These are phyloP conservation scores for Sebastes iracundus DNA, from an alignment of 2,797 vertebrate genomes.

Conservation along the genomic window DNA sequence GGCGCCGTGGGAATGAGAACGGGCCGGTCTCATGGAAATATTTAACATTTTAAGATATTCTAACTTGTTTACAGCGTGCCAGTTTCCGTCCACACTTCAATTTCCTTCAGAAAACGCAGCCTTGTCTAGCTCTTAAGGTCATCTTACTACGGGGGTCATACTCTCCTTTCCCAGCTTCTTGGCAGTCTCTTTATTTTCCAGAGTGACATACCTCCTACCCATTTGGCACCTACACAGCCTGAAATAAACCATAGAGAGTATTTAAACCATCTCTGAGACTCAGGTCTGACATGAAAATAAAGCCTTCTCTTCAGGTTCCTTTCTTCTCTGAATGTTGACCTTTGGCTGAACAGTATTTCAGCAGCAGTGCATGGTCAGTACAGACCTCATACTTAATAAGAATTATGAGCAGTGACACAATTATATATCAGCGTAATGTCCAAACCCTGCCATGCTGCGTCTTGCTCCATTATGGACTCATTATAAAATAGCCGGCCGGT, in stretches of 20 bases:
- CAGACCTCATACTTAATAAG: conserved; percentile 48
- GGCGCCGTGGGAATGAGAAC: too few relatives aligned
- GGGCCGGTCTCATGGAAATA: neutral
- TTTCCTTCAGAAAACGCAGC: neutral
- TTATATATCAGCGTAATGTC: conserved; percentile 36
- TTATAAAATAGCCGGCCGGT: conserved; percentile 40
- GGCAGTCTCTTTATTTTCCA: conserved; percentile 39
- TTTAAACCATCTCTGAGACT: conserved; percentile 34
- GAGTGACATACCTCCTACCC: conserved; percentile 24
- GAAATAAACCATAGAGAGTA: conserved; percentile 44
- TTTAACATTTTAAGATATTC: neutral
- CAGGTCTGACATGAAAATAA: conserved; percentile 39
- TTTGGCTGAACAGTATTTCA: conserved; percentile 50
- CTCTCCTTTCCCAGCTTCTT: conserved; percentile 21
- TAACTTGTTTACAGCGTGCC: neutral
- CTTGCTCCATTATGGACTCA: conserved; percentile 45
- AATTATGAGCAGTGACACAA: conserved; percentile 59
- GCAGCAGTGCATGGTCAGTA: conserved; percentile 43
- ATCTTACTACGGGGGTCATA: conserved; percentile 22
- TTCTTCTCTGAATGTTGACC: conserved; percentile 39
- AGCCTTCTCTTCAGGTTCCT: conserved; percentile 16
- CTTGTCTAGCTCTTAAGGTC: neutral
- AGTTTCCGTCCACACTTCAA: neutral
- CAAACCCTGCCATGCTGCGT: conserved; percentile 18
- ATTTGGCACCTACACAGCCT: conserved; percentile 22